Evolutionary conservation across 2,797 vertebrate genomes (phyloP), one percentile per base, ranked within the genome.

Genomic region (Scolopax rusticola): DNA sequence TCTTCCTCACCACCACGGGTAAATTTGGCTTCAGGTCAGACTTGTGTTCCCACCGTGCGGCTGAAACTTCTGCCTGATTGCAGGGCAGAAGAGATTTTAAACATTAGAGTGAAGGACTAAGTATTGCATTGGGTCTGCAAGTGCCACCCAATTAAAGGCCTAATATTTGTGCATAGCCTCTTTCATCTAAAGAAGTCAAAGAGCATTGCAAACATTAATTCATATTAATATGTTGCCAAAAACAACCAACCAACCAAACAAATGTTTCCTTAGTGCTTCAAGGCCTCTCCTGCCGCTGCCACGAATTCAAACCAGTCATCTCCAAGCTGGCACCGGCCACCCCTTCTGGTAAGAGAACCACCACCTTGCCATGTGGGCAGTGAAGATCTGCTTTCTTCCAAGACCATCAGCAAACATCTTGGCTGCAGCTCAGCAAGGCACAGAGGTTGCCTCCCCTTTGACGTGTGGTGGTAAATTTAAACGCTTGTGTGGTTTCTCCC

Each of bases 101-200:
- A 64, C 32, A 13, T 41, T 17, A 45, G 30, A 12, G 43, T 32
- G 43, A 74, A 56, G 61, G 47, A 19, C 28, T 33, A 56, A 91
- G 20, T 16, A 19, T 68, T 47, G 50, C 32, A 6, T 17, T 70
- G 81, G 81, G 59, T 84, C 67, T 8, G 0, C n/a, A 8, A 53
- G 59, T 60, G 92, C 79, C 86, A 40, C 81, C 33, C 84, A 94
- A 85, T 93, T 95, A 96, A 20, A 68, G 71, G 91, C 76, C 84
- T 81, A 91, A 89, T 93, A 88, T 70, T 25, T 87, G 89, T 68
- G 84, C 3, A 2, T 6, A 68, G 61, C 64, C 54, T 57, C 91
- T 95, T 95, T 89, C 93, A 94, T 95, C 88, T 95, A 11, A 87
- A 87, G 78, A 92, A 56, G 81, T 90, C 84, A 81, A 60, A 94